phyloP scores from a whole-genome alignment of 2,113 vertebrate species.

The Enhydra lutris region DNA sequence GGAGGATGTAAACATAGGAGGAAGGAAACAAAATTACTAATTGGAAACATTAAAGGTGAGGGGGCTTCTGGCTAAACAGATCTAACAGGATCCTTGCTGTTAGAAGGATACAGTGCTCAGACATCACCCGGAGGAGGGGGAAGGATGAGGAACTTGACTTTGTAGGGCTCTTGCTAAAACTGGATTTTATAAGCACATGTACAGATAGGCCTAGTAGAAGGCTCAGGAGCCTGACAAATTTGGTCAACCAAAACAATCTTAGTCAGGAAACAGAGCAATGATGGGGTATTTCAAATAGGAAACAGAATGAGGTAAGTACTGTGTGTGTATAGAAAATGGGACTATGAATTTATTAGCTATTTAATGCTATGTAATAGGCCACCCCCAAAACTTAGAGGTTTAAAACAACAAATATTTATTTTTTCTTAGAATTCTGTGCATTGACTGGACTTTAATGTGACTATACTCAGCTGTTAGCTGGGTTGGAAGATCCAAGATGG shows the following conservation, averaged over 20 bases:
- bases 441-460: not conserved
- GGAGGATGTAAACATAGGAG: too few relatives aligned
- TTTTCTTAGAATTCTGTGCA: not conserved
- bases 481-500: not conserved
- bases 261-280: not conserved
- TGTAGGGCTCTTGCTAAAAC: not conserved
- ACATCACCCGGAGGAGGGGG: not conserved
- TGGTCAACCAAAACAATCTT: not conserved
- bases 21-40: not conserved
- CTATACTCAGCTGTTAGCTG: not conserved
- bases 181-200: not conserved
- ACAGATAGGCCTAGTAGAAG: not conserved
- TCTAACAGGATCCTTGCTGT: not conserved
- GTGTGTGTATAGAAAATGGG: not conserved
- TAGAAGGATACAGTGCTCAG: not conserved
- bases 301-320: not conserved
- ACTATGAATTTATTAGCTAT: not conserved
- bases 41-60: not conserved
- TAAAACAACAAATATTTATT: not conserved
- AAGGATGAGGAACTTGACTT: not conserved
- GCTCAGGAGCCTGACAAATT: not conserved
- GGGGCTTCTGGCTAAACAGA: not conserved
- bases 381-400: not conserved
- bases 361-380: not conserved
- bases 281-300: not conserved